Conservation (phyloP, 2,888 invertebrate genomes). For the Tetropium fuscum region DNA sequence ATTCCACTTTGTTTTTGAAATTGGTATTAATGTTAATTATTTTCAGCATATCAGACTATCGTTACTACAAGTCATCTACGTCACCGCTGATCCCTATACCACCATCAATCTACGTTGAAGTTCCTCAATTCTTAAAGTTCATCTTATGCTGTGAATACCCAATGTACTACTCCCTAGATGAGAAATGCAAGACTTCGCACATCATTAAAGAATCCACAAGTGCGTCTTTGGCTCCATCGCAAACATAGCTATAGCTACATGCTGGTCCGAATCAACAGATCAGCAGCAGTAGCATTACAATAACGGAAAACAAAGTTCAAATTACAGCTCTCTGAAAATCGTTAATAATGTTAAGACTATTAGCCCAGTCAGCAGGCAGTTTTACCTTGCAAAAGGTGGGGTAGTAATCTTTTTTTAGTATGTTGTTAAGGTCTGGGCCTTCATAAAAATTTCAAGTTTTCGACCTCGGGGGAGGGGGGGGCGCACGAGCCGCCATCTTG, state of each 20-base stretch:
- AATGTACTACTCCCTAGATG: constrained; percentile 83
- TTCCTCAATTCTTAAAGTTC: constrained; percentile 85
- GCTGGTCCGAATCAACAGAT: constrained; percentile 55
- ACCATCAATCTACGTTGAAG: constrained; percentile 87
- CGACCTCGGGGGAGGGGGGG: too few species aligned
- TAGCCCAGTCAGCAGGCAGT: too few species aligned
- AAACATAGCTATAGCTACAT: constrained; percentile 77
- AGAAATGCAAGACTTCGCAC: constrained; percentile 68
- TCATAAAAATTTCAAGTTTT: too few species aligned
- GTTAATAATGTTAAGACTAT: too few species aligned
- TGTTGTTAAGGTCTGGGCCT: too few species aligned
- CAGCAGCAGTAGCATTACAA: constrained; percentile 44
- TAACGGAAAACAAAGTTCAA: constrained; percentile 44
- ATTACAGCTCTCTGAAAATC: constrained; percentile 50
- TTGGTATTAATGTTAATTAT: too few species aligned
- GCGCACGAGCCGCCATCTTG: too few species aligned
- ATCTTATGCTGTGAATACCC: constrained; percentile 91
- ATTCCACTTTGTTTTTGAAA: too few species aligned
- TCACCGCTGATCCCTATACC: constrained; percentile 92
- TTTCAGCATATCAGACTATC: constrained; percentile 84
- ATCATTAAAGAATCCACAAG: constrained; percentile 79
- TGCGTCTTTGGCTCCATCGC: constrained; percentile 76
- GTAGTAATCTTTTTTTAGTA: too few species aligned
- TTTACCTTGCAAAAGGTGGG: too few species aligned
- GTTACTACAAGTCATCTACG: constrained; percentile 88